Conservation (phyloP, 2,113 vertebrate species). For the Hypomesus transpacificus region DNA sequence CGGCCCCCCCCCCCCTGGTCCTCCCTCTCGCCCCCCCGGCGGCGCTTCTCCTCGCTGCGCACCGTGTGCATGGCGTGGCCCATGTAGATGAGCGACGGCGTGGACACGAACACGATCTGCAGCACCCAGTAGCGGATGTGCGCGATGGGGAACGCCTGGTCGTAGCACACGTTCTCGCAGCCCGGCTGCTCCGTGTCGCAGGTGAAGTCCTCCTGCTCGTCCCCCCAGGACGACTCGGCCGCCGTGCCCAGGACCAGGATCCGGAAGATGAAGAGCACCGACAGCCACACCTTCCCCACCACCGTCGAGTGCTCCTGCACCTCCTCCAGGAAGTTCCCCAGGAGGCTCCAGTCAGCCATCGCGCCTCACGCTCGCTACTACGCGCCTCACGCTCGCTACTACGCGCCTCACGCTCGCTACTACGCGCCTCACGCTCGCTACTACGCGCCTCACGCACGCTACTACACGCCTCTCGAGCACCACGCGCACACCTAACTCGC, state of each 20-base stretch:
- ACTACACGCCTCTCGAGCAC: not conserved
- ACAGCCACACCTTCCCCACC: slow-evolving; percentile 95
- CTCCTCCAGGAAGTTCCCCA: slow-evolving; percentile 94
- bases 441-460: slow-evolving; percentile 44
- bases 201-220: slow-evolving; percentile 92
- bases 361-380: slow-evolving; percentile 42
- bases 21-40: slow-evolving; percentile 55
- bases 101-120: slow-evolving; percentile 96
- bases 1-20: slow-evolving; percentile 74
- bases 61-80: slow-evolving; percentile 91
- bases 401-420: slow-evolving; percentile 16
- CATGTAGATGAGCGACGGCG: slow-evolving; percentile 93
- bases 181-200: slow-evolving; percentile 90
- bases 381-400: slow-evolving; percentile 14
- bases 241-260: slow-evolving; percentile 96
- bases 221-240: slow-evolving; percentile 93
- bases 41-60: slow-evolving; percentile 84
- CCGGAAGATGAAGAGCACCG: slow-evolving; percentile 94
- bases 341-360: slow-evolving; percentile 96
- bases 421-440: slow-evolving; percentile 11
- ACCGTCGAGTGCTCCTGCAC: slow-evolving; percentile 96
- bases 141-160: slow-evolving; percentile 93
- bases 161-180: slow-evolving; percentile 94
- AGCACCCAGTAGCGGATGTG: slow-evolving; percentile 97
- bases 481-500: too few relatives aligned